Percentiles rank a stretch among this genome's conserved stretches.
phyloP scores from a whole-genome alignment of 2,113 vertebrate species.

The Gymnorhina tibicen region DNA sequence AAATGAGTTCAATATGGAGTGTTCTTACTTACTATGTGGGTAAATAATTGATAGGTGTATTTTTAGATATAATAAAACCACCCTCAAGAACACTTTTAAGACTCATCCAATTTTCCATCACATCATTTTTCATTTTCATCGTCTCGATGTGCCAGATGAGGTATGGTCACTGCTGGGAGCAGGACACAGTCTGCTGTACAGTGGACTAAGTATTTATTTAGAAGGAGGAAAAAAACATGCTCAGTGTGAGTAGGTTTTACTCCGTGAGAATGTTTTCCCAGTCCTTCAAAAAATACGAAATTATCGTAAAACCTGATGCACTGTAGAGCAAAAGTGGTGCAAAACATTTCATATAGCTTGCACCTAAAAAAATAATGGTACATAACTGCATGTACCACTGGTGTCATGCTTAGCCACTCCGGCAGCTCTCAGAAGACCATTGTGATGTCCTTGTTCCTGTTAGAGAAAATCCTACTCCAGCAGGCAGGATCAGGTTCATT shows the following conservation, averaged over 20 bases:
- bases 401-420: not conserved
- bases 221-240: not conserved
- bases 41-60: not conserved
- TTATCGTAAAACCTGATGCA: not conserved
- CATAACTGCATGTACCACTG: rapidly evolving
- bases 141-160: not conserved
- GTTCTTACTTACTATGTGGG: not conserved
- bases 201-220: not conserved
- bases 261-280: not conserved
- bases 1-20: not conserved
- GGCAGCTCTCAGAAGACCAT: not conserved
- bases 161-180: not conserved
- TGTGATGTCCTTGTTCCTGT: not conserved
- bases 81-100: not conserved
- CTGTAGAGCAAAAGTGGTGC: not conserved
- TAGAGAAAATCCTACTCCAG: not conserved
- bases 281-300: not conserved
- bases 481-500: not conserved
- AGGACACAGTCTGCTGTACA: not conserved
- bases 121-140: not conserved
- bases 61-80: not conserved
- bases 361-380: not conserved
- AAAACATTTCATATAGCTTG: not conserved
- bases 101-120: not conserved
- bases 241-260: not conserved